Conservation (phyloP, 1,140 invertebrate species). For the Agraylea sexmaculata region DNA sequence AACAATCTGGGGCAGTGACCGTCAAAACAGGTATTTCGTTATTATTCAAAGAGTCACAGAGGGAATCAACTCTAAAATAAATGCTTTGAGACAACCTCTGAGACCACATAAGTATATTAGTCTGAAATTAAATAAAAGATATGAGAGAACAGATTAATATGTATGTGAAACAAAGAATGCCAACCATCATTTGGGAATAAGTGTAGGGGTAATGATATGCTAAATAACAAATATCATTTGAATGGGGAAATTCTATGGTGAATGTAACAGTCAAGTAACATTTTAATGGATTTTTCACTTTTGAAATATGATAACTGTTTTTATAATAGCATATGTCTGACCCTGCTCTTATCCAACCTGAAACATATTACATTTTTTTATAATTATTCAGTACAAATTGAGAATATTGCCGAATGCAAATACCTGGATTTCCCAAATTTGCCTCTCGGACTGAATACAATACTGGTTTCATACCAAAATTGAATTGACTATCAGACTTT, state of each 20-base stretch:
- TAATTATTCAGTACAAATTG: not conserved
- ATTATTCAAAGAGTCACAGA: conserved; percentile 62
- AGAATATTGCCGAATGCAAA: not conserved
- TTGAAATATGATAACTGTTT: conserved; percentile 49
- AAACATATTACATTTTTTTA: conserved; percentile 10
- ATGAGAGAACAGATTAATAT: conserved; percentile 3
- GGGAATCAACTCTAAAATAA: conserved; percentile 49
- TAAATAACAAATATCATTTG: conserved; percentile 73
- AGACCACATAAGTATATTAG: conserved; percentile 52
- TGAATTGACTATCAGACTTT: conserved; percentile 81
- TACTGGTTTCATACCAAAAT: conserved; percentile 88
- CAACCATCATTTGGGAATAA: conserved; percentile 64
- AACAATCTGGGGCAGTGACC: conserved; percentile 55
- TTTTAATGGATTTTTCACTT: conserved; percentile 38
- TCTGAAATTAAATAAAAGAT: conserved; percentile 32
- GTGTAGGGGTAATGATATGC: conserved; percentile 89
- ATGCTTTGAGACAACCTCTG: conserved; percentile 28
- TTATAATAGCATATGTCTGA: conserved; percentile 73
- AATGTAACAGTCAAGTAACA: conserved; percentile 74
- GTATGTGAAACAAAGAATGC: conserved; percentile 20
- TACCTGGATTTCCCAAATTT: conserved; percentile 45
- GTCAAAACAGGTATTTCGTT: conserved; percentile 73
- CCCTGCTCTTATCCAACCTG: conserved; percentile 62
- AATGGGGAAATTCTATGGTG: conserved; percentile 66
- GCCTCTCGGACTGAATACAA: conserved; percentile 72